These are phyloP conservation scores for Alcedo atthis DNA, from an alignment of 2,797 vertebrate genomes.

Conservation along the genomic window DNA sequence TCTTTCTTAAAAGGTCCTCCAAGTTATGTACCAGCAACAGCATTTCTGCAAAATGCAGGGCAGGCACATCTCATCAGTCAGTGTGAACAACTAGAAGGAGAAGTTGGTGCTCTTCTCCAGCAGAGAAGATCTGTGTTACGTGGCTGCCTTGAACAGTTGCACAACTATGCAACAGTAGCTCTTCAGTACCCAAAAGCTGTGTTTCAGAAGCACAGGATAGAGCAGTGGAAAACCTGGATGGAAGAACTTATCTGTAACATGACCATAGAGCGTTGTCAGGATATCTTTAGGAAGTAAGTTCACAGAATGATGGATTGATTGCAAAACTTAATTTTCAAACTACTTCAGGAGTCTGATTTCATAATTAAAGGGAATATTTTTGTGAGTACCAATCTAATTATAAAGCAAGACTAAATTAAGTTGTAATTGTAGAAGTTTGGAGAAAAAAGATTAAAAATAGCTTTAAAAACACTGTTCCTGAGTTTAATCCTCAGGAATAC, in stretches of 20 bases:
- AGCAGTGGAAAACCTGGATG: conserved; percentile 97
- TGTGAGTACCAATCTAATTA: not conserved
- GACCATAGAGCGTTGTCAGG: conserved; percentile 91
- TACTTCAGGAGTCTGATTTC: not conserved
- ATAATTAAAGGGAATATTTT: not conserved
- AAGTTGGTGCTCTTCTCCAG: conserved; percentile 90
- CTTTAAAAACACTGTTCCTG: not conserved
- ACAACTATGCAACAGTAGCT: conserved; percentile 96
- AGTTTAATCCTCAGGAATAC: not conserved
- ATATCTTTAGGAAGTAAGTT: conserved; percentile 91
- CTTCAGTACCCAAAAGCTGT: conserved; percentile 92
- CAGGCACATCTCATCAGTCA: conserved; percentile 96
- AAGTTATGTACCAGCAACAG: conserved; percentile 95
- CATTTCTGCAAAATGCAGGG: conserved; percentile 96
- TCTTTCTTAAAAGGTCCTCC: conserved; percentile 87
- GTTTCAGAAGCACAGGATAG: conserved; percentile 89
- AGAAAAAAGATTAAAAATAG: not conserved
- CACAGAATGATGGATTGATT: not conserved
- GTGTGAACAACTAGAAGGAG: conserved; percentile 93
- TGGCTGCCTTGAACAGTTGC: conserved; percentile 92
- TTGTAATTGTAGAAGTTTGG: not conserved
- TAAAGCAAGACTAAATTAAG: not conserved
- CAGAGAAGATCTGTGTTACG: conserved; percentile 91
- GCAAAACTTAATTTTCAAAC: not conserved
- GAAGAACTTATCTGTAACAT: conserved; percentile 93